Evolutionary conservation across 23 tunicate species (phyloP).

Genomic region (Clavelina lepadiformis): DNA sequence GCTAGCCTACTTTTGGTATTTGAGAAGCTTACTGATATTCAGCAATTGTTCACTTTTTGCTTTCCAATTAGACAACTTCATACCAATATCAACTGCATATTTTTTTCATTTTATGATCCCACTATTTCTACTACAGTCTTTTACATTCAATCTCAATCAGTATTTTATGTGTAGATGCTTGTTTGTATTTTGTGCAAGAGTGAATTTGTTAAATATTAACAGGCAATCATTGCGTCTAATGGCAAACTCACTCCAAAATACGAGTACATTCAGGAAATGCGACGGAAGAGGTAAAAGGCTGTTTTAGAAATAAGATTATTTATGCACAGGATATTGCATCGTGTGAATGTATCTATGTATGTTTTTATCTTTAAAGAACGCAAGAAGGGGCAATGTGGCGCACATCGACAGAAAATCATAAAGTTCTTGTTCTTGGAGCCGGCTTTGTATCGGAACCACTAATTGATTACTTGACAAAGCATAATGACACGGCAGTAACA

Average conservation of each 20-base stretch:
- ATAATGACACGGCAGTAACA: slow-evolving; percentile 88
- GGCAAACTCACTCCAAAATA: slow-evolving; percentile 77
- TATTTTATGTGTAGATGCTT: no score
- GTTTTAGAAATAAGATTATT: background rate
- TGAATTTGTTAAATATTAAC: slow-evolving; percentile 2
- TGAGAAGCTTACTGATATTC: no score
- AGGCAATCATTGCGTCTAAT: slow-evolving; percentile 92
- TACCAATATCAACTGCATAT: background rate
- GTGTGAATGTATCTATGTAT: background rate
- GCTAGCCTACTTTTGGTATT: no score
- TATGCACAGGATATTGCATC: background rate
- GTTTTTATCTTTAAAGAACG: slow-evolving; percentile 25
- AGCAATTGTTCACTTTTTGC: no score
- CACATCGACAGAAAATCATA: slow-evolving; percentile 65
- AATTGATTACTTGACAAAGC: slow-evolving; percentile 77
- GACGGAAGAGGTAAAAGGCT: slow-evolving; percentile 46
- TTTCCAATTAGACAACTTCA: no score
- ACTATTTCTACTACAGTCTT: no score
- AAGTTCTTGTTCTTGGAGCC: slow-evolving; percentile 87
- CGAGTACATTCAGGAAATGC: slow-evolving; percentile 68
- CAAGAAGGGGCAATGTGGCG: slow-evolving; percentile 80
- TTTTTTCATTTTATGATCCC: background rate
- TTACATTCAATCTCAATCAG: no score
- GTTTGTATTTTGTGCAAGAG: no score
- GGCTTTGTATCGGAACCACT: slow-evolving; percentile 89